Evolutionary conservation across 2,797 vertebrate genomes (phyloP).

Genomic region (Molossus alvarezi): DNA sequence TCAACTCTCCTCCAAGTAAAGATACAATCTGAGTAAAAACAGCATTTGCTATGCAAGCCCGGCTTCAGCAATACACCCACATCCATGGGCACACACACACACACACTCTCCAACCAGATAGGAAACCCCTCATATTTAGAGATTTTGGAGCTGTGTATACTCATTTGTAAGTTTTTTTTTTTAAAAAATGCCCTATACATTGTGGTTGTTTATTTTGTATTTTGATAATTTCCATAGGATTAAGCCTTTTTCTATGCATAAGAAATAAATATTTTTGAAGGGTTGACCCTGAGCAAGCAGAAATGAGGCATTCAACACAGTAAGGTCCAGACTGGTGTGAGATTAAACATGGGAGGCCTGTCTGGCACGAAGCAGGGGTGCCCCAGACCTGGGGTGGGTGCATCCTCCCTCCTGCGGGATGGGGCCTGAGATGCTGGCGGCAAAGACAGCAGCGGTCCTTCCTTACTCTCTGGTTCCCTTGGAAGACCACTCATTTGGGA

Average conservation of each 20-base stretch:
- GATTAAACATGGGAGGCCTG: not conserved
- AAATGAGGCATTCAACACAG: not conserved
- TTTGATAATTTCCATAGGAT: not conserved
- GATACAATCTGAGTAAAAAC: not conserved
- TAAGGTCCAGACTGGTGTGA: not conserved
- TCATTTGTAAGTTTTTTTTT: not conserved
- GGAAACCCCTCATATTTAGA: not conserved
- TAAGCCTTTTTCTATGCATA: not conserved
- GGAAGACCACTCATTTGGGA: not conserved
- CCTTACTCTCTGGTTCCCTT: not conserved
- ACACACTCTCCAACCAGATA: not conserved
- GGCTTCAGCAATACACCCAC: not conserved
- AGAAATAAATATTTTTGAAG: not conserved
- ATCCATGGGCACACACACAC: not conserved
- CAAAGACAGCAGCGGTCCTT: not conserved
- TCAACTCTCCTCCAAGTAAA: not conserved
- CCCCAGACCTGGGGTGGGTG: fast-evolving
- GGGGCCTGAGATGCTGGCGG: not conserved
- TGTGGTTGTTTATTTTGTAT: not conserved
- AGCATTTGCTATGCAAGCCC: not conserved
- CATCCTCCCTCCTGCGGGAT: too few relatives aligned
- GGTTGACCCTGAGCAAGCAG: not conserved
- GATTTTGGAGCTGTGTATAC: not conserved
- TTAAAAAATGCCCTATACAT: not conserved
- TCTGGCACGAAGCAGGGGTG: not conserved